A percentile compares a stretch with the other conserved stretches of the same genome.
Conservation (phyloP, 2,113 vertebrate species). For the Acanthisitta chloris region DNA sequence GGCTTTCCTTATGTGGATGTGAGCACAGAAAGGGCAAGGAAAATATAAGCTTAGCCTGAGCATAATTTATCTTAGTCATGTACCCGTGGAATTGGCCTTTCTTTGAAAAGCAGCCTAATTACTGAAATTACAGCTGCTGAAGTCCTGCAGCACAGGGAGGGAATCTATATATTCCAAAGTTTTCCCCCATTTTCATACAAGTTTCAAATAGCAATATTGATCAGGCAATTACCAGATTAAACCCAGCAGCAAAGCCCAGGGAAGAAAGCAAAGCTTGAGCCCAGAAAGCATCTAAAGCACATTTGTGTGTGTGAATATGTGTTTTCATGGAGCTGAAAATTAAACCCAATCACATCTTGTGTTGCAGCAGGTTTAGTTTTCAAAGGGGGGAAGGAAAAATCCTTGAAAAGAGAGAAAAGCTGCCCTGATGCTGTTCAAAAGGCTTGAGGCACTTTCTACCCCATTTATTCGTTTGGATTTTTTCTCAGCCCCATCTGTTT, state of each 20-base stretch:
- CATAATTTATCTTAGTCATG: conserved; percentile 67
- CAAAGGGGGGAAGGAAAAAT: not conserved
- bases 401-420: not conserved
- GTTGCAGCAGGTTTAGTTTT: conserved; percentile 26
- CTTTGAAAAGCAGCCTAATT: conserved; percentile 69
- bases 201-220: conserved; percentile 38
- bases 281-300: not conserved
- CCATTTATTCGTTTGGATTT: conserved; percentile 60
- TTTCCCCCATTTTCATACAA: not conserved
- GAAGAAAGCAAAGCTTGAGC: not conserved
- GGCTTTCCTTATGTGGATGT: not conserved
- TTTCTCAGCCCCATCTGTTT: conserved; percentile 72
- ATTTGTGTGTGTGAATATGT: not conserved
- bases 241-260: not conserved
- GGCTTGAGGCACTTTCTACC: conserved; percentile 58
- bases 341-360: not conserved
- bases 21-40: conserved; percentile 58
- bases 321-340: not conserved
- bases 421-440: conserved; percentile 23
- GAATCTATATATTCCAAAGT: not conserved
- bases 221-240: conserved; percentile 30
- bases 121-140: conserved; percentile 44
- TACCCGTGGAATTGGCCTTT: conserved; percentile 69
- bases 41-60: conserved; percentile 1
- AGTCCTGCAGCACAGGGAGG: conserved; percentile 10